phyloP scores from a whole-genome alignment of 2,797 vertebrate genomes.

The Botia almorhae region DNA sequence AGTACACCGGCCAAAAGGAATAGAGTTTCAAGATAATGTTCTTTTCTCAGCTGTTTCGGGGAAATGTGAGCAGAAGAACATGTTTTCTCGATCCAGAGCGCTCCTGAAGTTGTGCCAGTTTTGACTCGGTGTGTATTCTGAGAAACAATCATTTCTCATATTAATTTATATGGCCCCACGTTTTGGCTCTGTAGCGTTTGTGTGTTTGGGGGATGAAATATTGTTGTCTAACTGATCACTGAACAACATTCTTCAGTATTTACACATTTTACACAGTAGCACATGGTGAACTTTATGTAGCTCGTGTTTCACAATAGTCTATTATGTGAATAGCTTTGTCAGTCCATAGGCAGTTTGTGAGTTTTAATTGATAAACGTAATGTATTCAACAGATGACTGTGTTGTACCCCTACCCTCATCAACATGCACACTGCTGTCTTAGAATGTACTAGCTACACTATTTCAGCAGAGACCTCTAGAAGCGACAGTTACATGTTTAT shows the following conservation, averaged over 20 bases:
- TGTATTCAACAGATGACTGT: no score
- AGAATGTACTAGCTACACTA: constrained; percentile 1
- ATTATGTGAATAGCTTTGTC: no score
- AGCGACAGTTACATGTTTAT: constrained; percentile 48
- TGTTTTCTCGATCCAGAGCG: constrained; percentile 40
- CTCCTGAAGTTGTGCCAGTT: constrained; percentile 39
- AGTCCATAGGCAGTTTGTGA: no score
- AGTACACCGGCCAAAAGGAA: constrained; percentile 46
- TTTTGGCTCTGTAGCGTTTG: constrained; percentile 26
- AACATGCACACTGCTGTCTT: constrained; percentile 5
- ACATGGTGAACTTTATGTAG: no score
- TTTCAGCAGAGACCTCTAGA: constrained; percentile 44
- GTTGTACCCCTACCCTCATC: not conserved
- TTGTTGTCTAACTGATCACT: constrained; percentile 5
- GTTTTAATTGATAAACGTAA: no score
- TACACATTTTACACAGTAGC: no score
- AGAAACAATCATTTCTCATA: constrained; percentile 15
- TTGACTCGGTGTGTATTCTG: constrained; percentile 27
- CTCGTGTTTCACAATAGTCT: no score
- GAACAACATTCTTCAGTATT: not conserved
- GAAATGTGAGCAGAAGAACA: constrained; percentile 51
- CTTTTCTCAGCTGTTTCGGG: constrained; percentile 57
- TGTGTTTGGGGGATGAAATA: constrained; percentile 16
- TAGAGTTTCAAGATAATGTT: constrained; percentile 58
- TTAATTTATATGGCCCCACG: constrained; percentile 16